Base-by-base conservation (phyloP, 2,888 invertebrate genomes). In the Atethmia centrago region DNA sequence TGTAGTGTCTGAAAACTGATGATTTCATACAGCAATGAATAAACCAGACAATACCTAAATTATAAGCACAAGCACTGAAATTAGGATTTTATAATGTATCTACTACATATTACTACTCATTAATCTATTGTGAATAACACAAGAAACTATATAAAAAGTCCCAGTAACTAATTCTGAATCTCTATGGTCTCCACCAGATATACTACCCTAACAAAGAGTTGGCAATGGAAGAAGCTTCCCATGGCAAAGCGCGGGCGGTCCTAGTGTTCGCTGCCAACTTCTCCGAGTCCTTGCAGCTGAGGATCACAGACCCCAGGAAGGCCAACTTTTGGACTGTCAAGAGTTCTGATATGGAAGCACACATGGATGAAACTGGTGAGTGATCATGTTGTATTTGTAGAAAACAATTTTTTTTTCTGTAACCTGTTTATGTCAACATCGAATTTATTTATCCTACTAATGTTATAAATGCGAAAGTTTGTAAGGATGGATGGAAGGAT, bases 361-460 rank as follows among this genome's bases (percentile, higher is more conserved):
- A 97, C 86, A 97, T 98, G 96, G 99, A 99, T 88, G 98, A 98
- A 96, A 98, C 98, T 85, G 99, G 99, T 99, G 72, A 84, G 84
- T 71, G 9, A 25, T 25, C 14, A 0, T 2, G n/a, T 7, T n/a
- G 1, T 5, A 12, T 65, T 36, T 65, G 19, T 19, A 66, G 21
- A 25, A 25, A 36, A 36, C 25, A 14, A 31, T 4, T 40, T n/a
- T n/a, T n/a, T n/a, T n/a, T n/a, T n/a, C n/a, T n/a, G n/a, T n/a
- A n/a, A n/a, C n/a, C n/a, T n/a, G n/a, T n/a, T n/a, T n/a, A n/a
- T n/a, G n/a, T n/a, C n/a, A n/a, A n/a, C n/a, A n/a, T n/a, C n/a
- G n/a, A n/a, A n/a, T n/a, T n/a, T n/a, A n/a, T n/a, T n/a, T n/a
- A n/a, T n/a, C n/a, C n/a, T n/a, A n/a, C n/a, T n/a, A n/a, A n/a